Base-by-base conservation (phyloP, 92 coral and sea anemone genomes). In the Meandrina meandrites region DNA sequence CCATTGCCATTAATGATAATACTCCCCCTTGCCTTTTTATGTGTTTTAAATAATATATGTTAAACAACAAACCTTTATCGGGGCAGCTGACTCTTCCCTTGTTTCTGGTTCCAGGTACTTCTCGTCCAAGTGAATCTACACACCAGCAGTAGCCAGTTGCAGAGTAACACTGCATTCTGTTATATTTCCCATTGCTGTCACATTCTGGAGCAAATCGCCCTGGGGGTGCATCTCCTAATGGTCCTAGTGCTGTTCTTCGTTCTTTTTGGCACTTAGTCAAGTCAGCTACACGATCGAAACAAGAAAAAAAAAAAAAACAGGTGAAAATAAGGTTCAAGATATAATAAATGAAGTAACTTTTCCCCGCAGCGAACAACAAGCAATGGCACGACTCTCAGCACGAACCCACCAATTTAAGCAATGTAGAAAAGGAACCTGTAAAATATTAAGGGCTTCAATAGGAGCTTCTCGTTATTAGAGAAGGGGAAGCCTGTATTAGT, bases 61-160 rank as follows among this genome's bases (percentile, higher is more conserved):
- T n/a, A n/a, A 1, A 27, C 18, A 78, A 42, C 86, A 82, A 70
- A 94, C 98, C 94, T 84, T 90, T 93, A 8, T 91, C 90, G 45
- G 84, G 84, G 77, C 98, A 94, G 84, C 80, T 86, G 17, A 94
- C 92, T 60, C 67, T 24, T 76, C 96, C 96, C 69, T 89, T 90
- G 22, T 57, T 84, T 81, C 93, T 94, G 60, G 98, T 94, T 82
- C 98, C 93, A n/a, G 98, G 98, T 35, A 93, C 85, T 86, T 94
- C 98, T 73, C 79, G 81, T 30, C 98, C 98, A 35, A 28, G 69
- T 10, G 69, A 56, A 53, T 93, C 97, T 47, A 93, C 92, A 84
- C 99, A 97, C 98, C 98, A 97, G 76, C 99, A 97, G 90, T 75
- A 93, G 45, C 94, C 93, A 69, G 96, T 90, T 21, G 94, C 82